These are phyloP conservation scores for Hylaea fasciaria DNA, from an alignment of 2,888 invertebrate species.

Conservation along the genomic window DNA sequence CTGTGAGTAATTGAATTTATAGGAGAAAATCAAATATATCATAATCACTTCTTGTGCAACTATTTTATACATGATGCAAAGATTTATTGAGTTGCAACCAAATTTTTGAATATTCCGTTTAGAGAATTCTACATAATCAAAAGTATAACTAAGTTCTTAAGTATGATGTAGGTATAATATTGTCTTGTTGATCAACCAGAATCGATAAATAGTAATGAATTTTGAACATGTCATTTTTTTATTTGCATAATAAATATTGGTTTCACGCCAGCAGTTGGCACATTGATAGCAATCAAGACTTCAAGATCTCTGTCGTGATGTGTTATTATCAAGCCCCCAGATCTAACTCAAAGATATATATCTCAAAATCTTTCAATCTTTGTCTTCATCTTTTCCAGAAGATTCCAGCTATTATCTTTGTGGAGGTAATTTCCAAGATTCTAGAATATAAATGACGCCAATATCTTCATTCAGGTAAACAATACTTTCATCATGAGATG, in stretches of 20 bases:
- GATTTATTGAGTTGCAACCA: slow-evolving; percentile 1
- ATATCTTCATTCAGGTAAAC: slow-evolving; percentile 39
- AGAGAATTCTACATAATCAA: too few species aligned
- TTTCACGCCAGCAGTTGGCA: neutral
- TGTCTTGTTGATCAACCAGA: too few species aligned
- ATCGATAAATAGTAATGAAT: too few species aligned
- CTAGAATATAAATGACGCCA: slow-evolving; percentile 23
- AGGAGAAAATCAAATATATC: slow-evolving; percentile 4
- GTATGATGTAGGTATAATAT: too few species aligned
- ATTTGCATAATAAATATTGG: neutral
- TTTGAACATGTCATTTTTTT: too few species aligned
- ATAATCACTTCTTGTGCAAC: slow-evolving; percentile 19
- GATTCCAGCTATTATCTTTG: slow-evolving; percentile 12
- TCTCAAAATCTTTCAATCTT: slow-evolving; percentile 12
- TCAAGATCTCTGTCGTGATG: neutral
- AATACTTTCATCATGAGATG: slow-evolving; percentile 36
- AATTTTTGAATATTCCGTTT: too few species aligned
- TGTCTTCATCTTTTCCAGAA: slow-evolving; percentile 15
- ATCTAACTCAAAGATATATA: slow-evolving; percentile 18
- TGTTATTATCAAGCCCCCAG: slow-evolving; percentile 11
- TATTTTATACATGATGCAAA: slow-evolving; percentile 7
- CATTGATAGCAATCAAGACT: neutral
- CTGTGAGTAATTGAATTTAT: neutral
- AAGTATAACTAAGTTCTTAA: too few species aligned
- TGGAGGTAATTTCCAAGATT: slow-evolving; percentile 15